Base-by-base conservation (phyloP, 1,140 invertebrate genomes). In the Neodiprion fabricii region DNA sequence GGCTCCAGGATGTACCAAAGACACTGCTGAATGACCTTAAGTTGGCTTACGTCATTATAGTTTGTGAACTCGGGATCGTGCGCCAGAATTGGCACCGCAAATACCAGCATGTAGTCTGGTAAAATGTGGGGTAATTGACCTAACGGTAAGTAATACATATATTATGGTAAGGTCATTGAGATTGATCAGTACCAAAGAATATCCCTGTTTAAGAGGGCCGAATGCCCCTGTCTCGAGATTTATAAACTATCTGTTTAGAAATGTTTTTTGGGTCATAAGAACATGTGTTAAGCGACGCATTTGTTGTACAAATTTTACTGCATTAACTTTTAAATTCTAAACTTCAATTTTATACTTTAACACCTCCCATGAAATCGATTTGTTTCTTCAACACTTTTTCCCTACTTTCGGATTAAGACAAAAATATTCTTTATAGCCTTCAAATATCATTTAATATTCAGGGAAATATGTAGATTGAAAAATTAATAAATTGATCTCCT, bases 91-190 rank as follows among this genome's bases (percentile, higher is more conserved):
- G 98, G 96, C 71, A 99, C 94, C 3, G 97, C 95, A 87, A 98
- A 99, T 71, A 97, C 96, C 78, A 99, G 86, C 93, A 98, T 97
- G 85, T 98, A 99, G 89, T 99, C 98, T 71, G 98, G 97, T 84
- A 97, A 89, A 83, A 97, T 96, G 84, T 96, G 94, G n/a, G 94
- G 92, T 80, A 96, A 83, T 87, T 96, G 94, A 78, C 91, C 86
- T 88, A 70, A 5, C 1, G 0, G 28, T 5, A 40, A 40, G 28
- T 49, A 68, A 80, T 74, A 21, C 3, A 23, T 14, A 69, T 8
- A 69, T 17, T 69, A 65, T 10, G 10, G 21, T 17, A 61, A 5
- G 53, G n/a, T 61, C 5, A 61, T 1, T 21, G 17, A 21, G 17
- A 21, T 21, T 17, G 53, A 61, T 61, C 28, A 40, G 28, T 40